phyloP scores from a whole-genome alignment of 2,113 vertebrate genomes.

The Vulpes vulpes region DNA sequence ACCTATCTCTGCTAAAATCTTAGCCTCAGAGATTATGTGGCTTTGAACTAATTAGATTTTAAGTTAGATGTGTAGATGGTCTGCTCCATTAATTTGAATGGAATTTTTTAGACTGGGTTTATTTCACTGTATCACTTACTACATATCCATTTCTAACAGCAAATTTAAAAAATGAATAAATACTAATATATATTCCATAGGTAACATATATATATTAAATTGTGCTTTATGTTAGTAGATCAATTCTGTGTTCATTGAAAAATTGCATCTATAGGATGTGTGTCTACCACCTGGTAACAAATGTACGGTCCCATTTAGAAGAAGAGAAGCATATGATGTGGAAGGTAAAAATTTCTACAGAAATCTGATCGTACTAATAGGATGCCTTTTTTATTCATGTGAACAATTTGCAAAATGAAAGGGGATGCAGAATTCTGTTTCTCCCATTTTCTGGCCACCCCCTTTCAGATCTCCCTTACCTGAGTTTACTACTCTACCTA shows the following conservation, averaged over 20 bases:
- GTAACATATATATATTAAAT: neutral
- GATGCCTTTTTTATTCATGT: neutral
- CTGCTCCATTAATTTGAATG: neutral
- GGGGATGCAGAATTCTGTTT: neutral
- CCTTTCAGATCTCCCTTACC: neutral
- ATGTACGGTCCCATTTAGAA: neutral
- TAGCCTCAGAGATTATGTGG: neutral
- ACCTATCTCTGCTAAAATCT: neutral
- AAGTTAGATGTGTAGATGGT: neutral
- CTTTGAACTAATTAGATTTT: constrained; percentile 4
- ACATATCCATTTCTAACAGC: neutral
- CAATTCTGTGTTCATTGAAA: neutral
- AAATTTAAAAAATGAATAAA: neutral
- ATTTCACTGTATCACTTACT: neutral
- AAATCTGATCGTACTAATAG: neutral
- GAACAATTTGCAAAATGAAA: neutral
- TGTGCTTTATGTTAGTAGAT: neutral
- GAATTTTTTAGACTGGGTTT: neutral
- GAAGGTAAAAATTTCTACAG: neutral
- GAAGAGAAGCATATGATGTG: neutral
- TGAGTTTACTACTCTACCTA: neutral
- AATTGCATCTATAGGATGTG: neutral
- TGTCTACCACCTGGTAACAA: neutral
- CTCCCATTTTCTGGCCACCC: neutral
- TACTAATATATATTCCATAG: neutral